Evolutionary conservation across 2,797 vertebrate genomes (phyloP), one percentile per base, ranked within the genome.

Genomic region (Pempheris klunzingeri): DNA sequence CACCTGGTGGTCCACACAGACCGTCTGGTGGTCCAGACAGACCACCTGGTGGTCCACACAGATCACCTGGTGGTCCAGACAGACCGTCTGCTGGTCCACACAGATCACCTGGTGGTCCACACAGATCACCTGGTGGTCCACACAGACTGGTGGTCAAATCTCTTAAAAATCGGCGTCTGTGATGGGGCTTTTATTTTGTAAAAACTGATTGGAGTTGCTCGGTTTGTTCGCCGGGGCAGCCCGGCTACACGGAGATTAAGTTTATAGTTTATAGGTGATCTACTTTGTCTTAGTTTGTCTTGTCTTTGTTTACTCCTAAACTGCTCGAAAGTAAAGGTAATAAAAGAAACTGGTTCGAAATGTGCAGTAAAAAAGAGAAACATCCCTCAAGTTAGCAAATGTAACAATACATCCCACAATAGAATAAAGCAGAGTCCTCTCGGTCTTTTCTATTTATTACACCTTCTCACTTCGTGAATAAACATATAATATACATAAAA

Each of bases 161-260:
- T 46, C 1, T 43, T 0, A 60, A 50, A n/a, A 58, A 0, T 38
- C 34, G 6, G 11, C 7, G 8, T 12, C n/a, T 7, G 2, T 4
- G 7, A 2, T 8, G 1, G 9, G 7, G 24, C 52, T 76, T 63
- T 75, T 68, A 74, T 67, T 78, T 74, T 75, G 58, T 5, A 60
- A 41, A 24, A 2, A 28, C 10, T 5, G 28, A 18, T 41, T 47
- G 17, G 54, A 30, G n/a, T 28, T 60, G 55, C 60, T 77, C 50
- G 64, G 1, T 73, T 75, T 78, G 8, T 0, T 0, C 3, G 12
- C 28, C 44, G 20, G 43, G 17, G 20, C 46, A 3, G 39, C 9
- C 53, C 4, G 59, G 7, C 2, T 17, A n/a, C 20, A 8, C 0
- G 14, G 4, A n/a, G n/a, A 0, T 7, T 26, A 13, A n/a, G n/a